Base-by-base conservation (phyloP, 2,797 vertebrate species). In the Helicolenus hilgendorfi region DNA sequence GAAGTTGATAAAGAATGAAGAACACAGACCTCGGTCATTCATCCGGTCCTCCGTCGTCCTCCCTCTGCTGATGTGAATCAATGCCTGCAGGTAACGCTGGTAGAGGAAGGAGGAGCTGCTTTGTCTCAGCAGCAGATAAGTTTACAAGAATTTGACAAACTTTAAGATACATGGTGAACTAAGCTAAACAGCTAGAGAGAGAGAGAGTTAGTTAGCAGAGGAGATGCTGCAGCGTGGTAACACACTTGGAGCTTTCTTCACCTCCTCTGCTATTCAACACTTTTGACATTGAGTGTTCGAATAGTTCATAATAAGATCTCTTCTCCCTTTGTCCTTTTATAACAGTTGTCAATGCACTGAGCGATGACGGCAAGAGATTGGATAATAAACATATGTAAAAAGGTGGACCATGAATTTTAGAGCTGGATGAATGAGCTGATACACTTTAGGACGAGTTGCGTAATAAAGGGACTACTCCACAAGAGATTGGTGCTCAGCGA, bases 391-490 rank as follows among this genome's bases (percentile, higher is more conserved):
- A 18, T 62, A 76, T 83, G 84, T 83, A 86, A 89, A 89, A 87
- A 89, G 79, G 59, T 22, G 3, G 65, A 59, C 84, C 68, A 73
- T 93, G 82, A 93, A 90, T 91, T 82, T 88, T 78, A 79, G 78
- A 88, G 70, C 72, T 77, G 75, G 81, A 72, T 81, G 88, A 88
- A 87, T 83, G 89, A 84, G 84, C 85, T 59, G 82, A 85, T 92
- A 76, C 84, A 89, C 88, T 77, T 49, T 82, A 78, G 72, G 90
- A 83, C 2, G 83, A 85, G 89, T 86, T 91, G 86, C 26, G 31
- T 86, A 94, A 84, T 95, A 89, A 93, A 95, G 90, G 89, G 92
- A 93, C 89, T 80, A 71, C 86, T 92, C 78, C 81, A 68, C 70
- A 75, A 56, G 68, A 93, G 90, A 93, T 89, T 90, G 92, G 91